Percentiles rank a stretch among this genome's conserved stretches.
These are phyloP conservation scores for Andrena marginata DNA, from an alignment of 2,888 invertebrate genomes.

Conservation along the genomic window DNA sequence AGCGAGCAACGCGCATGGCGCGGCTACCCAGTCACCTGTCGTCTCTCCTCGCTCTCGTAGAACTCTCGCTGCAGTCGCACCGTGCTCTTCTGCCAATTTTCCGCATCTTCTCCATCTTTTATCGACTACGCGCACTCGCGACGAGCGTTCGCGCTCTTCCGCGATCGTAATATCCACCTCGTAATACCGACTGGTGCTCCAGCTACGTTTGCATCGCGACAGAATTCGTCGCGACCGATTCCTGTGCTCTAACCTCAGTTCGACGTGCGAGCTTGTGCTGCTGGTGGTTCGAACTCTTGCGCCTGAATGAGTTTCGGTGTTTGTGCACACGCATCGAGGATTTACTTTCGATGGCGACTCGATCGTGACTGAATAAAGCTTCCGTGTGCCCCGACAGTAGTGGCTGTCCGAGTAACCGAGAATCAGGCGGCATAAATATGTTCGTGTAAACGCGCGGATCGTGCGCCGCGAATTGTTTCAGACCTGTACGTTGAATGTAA, in stretches of 20 bases:
- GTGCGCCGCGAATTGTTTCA: constrained; percentile 6
- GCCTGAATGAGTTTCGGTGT: background rate
- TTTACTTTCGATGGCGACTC: background rate
- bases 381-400: constrained; percentile 1
- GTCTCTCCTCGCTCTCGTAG: constrained; percentile 60
- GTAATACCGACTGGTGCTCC: background rate
- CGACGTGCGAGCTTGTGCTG: constrained; percentile 23
- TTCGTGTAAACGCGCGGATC: background rate
- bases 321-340: background rate
- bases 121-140: constrained; percentile 3
- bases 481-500: constrained; percentile 11
- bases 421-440: background rate
- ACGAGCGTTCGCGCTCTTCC: background rate
- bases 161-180: background rate
- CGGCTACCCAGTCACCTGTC: constrained; percentile 70
- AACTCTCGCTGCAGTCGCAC: constrained; percentile 22
- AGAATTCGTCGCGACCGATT: background rate
- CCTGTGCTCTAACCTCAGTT: constrained; percentile 35
- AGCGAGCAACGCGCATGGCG: constrained; percentile 74
- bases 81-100: constrained; percentile 37
- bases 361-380: background rate
- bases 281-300: constrained; percentile 2
- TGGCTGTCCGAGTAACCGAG: background rate
- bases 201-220: background rate
- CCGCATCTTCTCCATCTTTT: background rate